A percentile compares a stretch with the other conserved stretches of the same genome.
Evolutionary conservation across 2,113 vertebrate genomes (phyloP).

Genomic region (Nanger granti): DNA sequence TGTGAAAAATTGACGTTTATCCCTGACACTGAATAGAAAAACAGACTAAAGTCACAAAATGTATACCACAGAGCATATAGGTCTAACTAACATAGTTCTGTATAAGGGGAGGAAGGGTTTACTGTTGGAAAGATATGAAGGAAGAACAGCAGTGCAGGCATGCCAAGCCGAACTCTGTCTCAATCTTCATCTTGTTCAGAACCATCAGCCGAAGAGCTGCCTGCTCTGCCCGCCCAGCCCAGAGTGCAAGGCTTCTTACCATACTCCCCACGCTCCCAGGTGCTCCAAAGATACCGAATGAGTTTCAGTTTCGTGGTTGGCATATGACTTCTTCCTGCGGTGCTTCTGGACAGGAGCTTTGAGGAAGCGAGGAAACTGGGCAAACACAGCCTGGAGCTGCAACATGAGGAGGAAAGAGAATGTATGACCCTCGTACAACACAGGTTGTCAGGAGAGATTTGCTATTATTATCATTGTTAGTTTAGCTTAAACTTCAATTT

Average conservation of each 20-base stretch:
- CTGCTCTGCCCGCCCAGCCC: fast-evolving
- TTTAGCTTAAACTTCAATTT: background rate
- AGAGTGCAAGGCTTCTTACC: fast-evolving
- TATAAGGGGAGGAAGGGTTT: background rate
- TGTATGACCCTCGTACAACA: background rate
- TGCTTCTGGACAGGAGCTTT: background rate
- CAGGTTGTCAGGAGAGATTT: background rate
- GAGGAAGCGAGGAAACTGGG: fast-evolving
- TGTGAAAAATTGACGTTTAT: background rate
- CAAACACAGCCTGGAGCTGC: too few relatives aligned
- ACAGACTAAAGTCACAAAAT: background rate
- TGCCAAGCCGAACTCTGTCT: fast-evolving
- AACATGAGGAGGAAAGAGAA: fast-evolving
- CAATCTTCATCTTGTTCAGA: too few relatives aligned
- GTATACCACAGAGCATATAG: background rate
- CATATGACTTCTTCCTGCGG: fast-evolving
- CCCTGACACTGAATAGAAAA: background rate
- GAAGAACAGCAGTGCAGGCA: background rate
- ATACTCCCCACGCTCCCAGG: fast-evolving
- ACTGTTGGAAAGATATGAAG: background rate
- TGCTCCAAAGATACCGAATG: background rate
- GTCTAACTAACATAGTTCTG: background rate
- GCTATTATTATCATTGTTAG: background rate
- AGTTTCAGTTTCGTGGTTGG: fast-evolving
- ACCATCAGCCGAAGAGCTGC: fast-evolving